Percentiles rank a stretch among this genome's conserved stretches.
These are phyloP conservation scores for Lepidocolaptes lacrymiger DNA, from an alignment of 2,797 vertebrate species.

Conservation along the genomic window DNA sequence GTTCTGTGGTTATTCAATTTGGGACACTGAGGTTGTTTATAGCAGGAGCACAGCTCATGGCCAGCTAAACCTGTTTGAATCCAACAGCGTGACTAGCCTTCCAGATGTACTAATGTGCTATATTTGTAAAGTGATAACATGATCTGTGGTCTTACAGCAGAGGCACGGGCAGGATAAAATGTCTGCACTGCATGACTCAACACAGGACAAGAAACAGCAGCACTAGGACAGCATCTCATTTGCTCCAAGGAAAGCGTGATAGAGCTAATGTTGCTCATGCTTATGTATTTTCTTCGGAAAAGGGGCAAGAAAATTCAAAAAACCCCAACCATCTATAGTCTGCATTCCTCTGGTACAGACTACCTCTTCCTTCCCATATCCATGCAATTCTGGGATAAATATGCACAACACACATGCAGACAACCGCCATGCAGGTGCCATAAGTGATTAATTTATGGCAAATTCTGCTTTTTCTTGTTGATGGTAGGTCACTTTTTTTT, in stretches of 20 bases:
- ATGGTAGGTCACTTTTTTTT: background rate
- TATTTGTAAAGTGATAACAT: conserved; percentile 83
- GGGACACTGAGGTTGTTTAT: conserved; percentile 68
- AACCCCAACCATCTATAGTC: too few species aligned
- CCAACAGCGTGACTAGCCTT: conserved; percentile 62
- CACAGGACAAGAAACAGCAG: conserved; percentile 54
- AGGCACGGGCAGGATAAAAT: conserved; percentile 70
- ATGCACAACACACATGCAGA: rapidly evolving
- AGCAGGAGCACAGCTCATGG: conserved; percentile 32
- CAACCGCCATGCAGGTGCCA: background rate
- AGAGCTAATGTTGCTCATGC: background rate
- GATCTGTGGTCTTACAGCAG: conserved; percentile 69
- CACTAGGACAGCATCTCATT: conserved; percentile 4
- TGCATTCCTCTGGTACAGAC: background rate
- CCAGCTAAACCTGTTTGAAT: conserved; percentile 47
- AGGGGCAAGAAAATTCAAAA: background rate
- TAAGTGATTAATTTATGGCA: background rate
- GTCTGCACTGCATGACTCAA: conserved; percentile 73
- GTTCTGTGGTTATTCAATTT: conserved; percentile 1
- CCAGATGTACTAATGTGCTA: conserved; percentile 79
- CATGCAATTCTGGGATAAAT: background rate
- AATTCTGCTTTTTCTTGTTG: background rate
- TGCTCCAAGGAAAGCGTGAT: background rate
- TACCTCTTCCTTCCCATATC: rapidly evolving
- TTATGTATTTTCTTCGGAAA: background rate